Conservation (phyloP, 2,113 vertebrate species). For the Erinaceus europaeus region DNA sequence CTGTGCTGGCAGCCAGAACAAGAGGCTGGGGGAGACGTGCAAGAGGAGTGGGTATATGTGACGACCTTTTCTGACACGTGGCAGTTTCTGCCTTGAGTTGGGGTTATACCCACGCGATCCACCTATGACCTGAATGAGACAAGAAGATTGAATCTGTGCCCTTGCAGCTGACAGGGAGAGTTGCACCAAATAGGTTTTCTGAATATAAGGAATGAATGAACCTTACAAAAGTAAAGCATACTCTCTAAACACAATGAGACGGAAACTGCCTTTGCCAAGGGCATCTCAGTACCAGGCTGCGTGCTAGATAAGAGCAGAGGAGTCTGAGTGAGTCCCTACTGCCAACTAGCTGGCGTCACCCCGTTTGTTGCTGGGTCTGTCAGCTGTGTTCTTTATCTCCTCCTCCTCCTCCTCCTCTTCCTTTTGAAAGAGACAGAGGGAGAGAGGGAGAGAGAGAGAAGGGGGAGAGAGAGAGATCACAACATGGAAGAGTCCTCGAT, state of each 20-base stretch:
- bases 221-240: too few species aligned
- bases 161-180: not conserved
- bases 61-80: not conserved
- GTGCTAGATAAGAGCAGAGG: not conserved
- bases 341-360: too few species aligned
- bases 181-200: not conserved
- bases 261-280: not conserved
- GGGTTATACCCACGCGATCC: not conserved
- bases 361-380: too few species aligned
- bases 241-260: not conserved
- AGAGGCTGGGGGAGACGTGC: not conserved
- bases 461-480: too few species aligned
- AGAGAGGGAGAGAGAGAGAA: too few species aligned
- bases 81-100: not conserved
- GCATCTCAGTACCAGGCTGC: not conserved
- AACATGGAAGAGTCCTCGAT: too few species aligned
- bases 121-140: not conserved
- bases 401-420: too few species aligned
- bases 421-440: too few species aligned
- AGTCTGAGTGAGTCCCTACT: too few species aligned
- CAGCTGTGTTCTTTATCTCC: too few species aligned
- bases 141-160: not conserved
- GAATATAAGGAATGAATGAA: not conserved
- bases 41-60: not conserved
- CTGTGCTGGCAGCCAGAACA: not conserved